phyloP scores from a whole-genome alignment of 37 sponge, comb jelly and placozoan genomes.

The Geodia barretti region DNA sequence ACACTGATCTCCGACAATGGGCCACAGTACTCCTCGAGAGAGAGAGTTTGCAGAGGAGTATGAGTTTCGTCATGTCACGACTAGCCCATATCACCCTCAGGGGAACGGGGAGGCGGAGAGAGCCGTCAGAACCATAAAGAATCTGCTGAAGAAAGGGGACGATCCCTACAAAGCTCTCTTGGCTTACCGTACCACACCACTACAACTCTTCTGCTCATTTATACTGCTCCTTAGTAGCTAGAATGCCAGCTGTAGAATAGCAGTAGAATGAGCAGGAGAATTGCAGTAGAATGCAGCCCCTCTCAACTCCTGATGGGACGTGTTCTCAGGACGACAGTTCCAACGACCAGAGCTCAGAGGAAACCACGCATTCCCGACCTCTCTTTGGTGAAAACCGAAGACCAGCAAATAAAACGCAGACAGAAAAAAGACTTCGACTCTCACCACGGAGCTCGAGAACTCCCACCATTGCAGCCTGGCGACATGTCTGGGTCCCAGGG shows the following conservation, averaged over 20 bases:
- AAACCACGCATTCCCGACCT: conserved; percentile 19
- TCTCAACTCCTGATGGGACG: conserved; percentile 44
- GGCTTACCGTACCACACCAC: conserved; percentile 48
- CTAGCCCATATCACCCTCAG: conserved; percentile 53
- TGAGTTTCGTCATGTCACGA: conserved; percentile 37
- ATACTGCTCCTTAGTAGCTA: too few relatives aligned
- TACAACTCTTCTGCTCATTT: too few relatives aligned
- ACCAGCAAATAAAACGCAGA: conserved; percentile 12
- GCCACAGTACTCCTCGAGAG: conserved; percentile 48
- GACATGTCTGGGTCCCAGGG: conserved; percentile 30
- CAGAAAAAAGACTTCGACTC: conserved; percentile 26
- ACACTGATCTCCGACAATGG: conserved; percentile 48
- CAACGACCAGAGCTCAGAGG: conserved; percentile 4
- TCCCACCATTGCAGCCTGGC: conserved; percentile 4
- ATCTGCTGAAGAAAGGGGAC: conserved; percentile 36
- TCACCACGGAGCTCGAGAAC: neutral
- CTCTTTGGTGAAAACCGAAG: neutral
- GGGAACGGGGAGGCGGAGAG: conserved; percentile 68
- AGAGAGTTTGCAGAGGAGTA: conserved; percentile 21
- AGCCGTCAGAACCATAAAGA: conserved; percentile 34
- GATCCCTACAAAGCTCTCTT: conserved; percentile 51
- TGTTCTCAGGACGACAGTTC: conserved; percentile 30
- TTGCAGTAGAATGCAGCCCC: conserved; percentile 36
- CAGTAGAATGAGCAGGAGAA: too few relatives aligned
- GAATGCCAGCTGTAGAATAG: too few relatives aligned